A percentile compares a stretch with the other conserved stretches of the same genome.
Evolutionary conservation across 37 sponge, comb jelly and placozoan genomes (phyloP).

Genomic region (Bolinopsis microptera): DNA sequence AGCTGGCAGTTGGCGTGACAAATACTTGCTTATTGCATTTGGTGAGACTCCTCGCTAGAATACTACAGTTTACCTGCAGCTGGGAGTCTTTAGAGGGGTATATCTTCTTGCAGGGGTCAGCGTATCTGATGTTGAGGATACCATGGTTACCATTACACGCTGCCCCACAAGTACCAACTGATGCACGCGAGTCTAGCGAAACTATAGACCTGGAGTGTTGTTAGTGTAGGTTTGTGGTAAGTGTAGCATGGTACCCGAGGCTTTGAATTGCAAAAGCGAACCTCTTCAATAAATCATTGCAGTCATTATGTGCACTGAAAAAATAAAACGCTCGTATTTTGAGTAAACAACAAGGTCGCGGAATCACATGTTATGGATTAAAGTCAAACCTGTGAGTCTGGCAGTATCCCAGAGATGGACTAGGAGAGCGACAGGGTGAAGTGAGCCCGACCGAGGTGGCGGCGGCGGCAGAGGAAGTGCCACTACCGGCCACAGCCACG

Average conservation of each 20-base stretch:
- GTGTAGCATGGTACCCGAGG: too few species aligned
- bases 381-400: conserved; percentile 29
- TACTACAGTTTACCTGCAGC: background rate
- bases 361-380: too few species aligned
- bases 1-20: too few species aligned
- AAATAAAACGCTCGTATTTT: too few species aligned
- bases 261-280: too few species aligned
- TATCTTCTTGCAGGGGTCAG: conserved; percentile 21
- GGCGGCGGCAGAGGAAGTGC: too few species aligned
- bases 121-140: background rate
- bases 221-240: too few species aligned
- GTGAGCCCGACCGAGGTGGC: background rate
- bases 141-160: conserved; percentile 13
- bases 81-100: background rate
- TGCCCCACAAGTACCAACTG: background rate
- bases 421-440: background rate
- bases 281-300: too few species aligned
- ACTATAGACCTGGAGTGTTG: background rate
- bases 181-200: background rate
- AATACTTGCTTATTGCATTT: too few species aligned
- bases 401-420: conserved; percentile 10
- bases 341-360: too few species aligned
- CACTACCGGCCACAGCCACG: background rate
- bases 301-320: too few species aligned
- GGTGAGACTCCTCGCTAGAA: too few species aligned